Evolutionary conservation across 23 tunicate genomes (phyloP).

Genomic region (Halocynthia aurantium): DNA sequence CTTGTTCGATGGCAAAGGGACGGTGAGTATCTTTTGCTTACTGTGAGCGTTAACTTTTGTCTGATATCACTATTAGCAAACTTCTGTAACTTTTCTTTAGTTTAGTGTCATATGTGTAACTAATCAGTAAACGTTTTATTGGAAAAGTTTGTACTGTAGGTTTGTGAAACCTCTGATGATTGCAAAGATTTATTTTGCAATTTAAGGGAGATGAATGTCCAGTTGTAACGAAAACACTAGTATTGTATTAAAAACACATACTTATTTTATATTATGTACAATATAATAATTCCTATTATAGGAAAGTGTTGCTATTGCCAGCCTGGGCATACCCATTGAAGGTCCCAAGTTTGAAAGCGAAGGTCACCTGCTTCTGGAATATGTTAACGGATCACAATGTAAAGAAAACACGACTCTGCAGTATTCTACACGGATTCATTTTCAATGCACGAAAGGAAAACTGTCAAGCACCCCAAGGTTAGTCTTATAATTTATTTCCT

Average conservation of each 20-base stretch:
- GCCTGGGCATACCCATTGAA: conserved; percentile 30
- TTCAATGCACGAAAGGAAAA: conserved; percentile 49
- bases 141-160: too few species aligned
- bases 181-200: too few species aligned
- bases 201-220: too few species aligned
- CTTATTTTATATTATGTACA: too few species aligned
- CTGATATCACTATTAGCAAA: not conserved
- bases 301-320: conserved; percentile 32
- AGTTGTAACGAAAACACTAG: too few species aligned
- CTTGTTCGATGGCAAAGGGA: conserved; percentile 2
- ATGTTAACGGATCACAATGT: conserved; percentile 36
- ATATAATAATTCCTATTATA: not conserved
- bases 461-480: conserved; percentile 43
- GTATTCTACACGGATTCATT: conserved; percentile 38
- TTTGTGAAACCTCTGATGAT: too few species aligned
- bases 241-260: too few species aligned
- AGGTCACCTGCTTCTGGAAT: conserved; percentile 35
- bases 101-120: too few species aligned
- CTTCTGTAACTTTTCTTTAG: too few species aligned
- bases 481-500: not conserved
- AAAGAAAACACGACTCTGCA: conserved; percentile 14
- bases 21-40: conserved; percentile 5
- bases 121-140: too few species aligned
- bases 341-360: conserved; percentile 26
- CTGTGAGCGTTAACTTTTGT: not conserved